Evolutionary conservation across 2,797 vertebrate species (phyloP), one percentile per base, ranked within the genome.

Genomic region (Poecilia picta): DNA sequence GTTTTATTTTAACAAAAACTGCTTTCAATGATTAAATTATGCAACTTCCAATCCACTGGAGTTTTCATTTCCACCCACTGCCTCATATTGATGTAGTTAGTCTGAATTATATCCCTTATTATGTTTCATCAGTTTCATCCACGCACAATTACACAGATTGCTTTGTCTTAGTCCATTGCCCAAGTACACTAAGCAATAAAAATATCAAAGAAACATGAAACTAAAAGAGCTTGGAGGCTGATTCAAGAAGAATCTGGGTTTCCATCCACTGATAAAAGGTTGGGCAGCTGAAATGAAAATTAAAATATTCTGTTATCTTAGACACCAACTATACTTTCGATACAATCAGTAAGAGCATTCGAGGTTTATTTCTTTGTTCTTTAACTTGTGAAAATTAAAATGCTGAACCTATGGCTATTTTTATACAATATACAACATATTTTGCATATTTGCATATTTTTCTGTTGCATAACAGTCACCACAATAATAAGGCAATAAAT

Each of bases 21-120:
- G 47, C 81, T 3, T 74, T 73, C 78, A 68, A 72, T 86, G 72
- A 81, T 23, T 64, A 77, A 53, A 39, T 25, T 8, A 62, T 31
- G 74, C 80, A 64, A 86, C 59, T 76, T 23, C 62, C 82, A 83
- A 84, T 80, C 79, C 47, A 20, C 36, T 0, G 31, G 73, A 77
- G 73, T n/a, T 8, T 76, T 79, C 33, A 45, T 72, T 49, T 76
- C 85, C 51, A 28, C 46, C 53, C 75, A n/a, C 47, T 20, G 36
- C 64, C 70, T 77, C 74, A 6, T 20, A 41, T 75, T 31, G n/a
- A 75, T 64, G 41, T 31, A 41, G 55, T 68, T 73, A 36, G 46
- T 78, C 72, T 75, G 79, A 80, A 88, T 85, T 89, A 79, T 76
- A 25, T 46, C 80, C 80, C 77, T 90, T 87, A 89, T 92, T 90